Base-by-base conservation (phyloP, 2,113 vertebrate genomes). In the Bostrychus sinensis region DNA sequence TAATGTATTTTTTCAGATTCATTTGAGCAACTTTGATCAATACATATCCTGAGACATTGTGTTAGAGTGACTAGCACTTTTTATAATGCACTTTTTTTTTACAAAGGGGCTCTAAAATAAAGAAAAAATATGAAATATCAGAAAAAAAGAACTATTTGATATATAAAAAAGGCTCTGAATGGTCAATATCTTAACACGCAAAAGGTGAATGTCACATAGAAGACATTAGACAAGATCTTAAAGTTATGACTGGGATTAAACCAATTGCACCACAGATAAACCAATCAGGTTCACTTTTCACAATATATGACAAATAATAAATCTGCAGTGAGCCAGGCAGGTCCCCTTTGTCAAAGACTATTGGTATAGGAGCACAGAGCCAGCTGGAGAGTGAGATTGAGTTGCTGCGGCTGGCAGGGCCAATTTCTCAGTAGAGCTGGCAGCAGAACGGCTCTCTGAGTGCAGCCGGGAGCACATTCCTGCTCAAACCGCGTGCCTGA, bases 381-480 rank as follows among this genome's bases (percentile, higher is more conserved):
- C 82, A 71, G 70, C 61, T 74, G 80, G 69, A 66, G 51, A 55
- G 62, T 62, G 37, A 66, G 73, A 84, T 71, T 62, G 53, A 74
- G 78, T 86, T 84, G 80, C 70, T 66, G 76, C 2, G 60, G 66
- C 56, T 48, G 65, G 50, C 28, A 0, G 9, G 7, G 70, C 53
- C 56, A 46, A 3, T 73, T 72, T 62, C 53, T 84, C 58, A 67
- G 78, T 6, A 14, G 60, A 66, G 67, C 75, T 70, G 78, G 82
- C 61, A 42, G 72, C 59, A 7, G 39, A 37, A 26, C 61, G 59
- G 66, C 81, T 61, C 62, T 77, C 70, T 80, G 34, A 12, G 56
- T 62, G 72, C 64, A 89, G 82, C 72, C 74, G 58, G 70, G 68
- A 80, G 78, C 76, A 68, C 77, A 87, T 89, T 89, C 86, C 72